phyloP scores from a whole-genome alignment of 1,140 invertebrate genomes.

The Oreohelix idahoensis region DNA sequence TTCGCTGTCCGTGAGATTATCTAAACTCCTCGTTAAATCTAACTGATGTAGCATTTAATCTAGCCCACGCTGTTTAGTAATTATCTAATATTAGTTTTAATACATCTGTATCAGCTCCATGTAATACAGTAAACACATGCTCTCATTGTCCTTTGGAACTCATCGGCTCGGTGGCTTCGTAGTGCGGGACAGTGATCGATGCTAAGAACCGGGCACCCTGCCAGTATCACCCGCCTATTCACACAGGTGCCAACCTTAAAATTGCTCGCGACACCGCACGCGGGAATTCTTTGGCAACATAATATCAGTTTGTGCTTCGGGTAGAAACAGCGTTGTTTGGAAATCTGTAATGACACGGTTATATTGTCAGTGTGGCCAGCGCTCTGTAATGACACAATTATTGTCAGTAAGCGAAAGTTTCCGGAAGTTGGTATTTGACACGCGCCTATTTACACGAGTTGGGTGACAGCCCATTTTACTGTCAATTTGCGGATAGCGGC shows the following conservation, averaged over 20 bases:
- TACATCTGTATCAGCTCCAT: no score
- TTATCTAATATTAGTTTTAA: no score
- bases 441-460: no score
- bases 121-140: no score
- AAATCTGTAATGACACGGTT: background rate
- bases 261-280: background rate
- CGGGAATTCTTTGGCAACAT: background rate
- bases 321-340: background rate
- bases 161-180: slow-evolving; percentile 46
- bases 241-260: background rate
- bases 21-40: no score
- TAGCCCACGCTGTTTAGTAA: no score
- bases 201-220: background rate
- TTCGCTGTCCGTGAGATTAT: no score
- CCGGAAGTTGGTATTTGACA: background rate
- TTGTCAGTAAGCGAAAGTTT: background rate
- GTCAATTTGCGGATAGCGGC: background rate
- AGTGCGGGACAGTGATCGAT: background rate
- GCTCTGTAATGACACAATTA: background rate
- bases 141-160: no score
- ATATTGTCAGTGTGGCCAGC: background rate
- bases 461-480: background rate
- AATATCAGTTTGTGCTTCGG: background rate
- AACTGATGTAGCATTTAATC: no score
- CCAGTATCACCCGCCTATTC: slow-evolving; percentile 7